Evolutionary conservation across 1,140 invertebrate genomes (phyloP), one percentile per base, ranked within the genome.

Genomic region (Drosophila mauritiana): DNA sequence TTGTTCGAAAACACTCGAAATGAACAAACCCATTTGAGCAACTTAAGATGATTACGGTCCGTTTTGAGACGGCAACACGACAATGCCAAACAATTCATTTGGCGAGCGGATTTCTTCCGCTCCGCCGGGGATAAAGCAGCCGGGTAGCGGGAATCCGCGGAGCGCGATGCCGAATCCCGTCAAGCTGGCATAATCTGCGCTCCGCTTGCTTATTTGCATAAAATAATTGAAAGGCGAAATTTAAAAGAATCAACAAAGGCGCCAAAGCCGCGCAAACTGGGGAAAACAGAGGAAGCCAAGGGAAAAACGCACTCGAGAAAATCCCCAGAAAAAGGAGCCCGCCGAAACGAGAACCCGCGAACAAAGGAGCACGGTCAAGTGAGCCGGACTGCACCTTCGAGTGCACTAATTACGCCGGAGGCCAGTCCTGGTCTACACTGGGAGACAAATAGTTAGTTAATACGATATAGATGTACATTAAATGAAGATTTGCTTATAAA

Each of bases 151-250:
- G 73, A 68, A 43, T 57, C 57, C 52, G 53, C 15, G 53, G 15
- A 43, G 20, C n/a, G 3, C 3, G 31, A 55, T 25, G 45, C 34
- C 20, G 62, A 75, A 86, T 84, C 79, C 78, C 77, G 84, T 89
- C 80, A 89, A 89, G 84, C 85, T 90, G 84, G 84, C 85, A 90
- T 89, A 89, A 89, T 89, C 84, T 89, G 73, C 64, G 78, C 80
- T 84, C 65, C 65, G 72, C 59, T 86, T 83, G 85, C 85, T 90
- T 89, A 89, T 89, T 89, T 89, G 84, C 84, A 89, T 89, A 89
- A 89, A 89, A 89, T 89, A 89, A 89, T 89, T 89, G 84, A 89
- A 89, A 89, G 84, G 80, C 85, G 84, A 88, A 89, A 88, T 86
- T 86, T 88, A 79, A 86, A 86, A 88, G 80, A 88, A 88, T 89